Evolutionary conservation across 2,113 vertebrate genomes (phyloP), one percentile per base, ranked within the genome.

Genomic region (Puffinus mauretanicus): DNA sequence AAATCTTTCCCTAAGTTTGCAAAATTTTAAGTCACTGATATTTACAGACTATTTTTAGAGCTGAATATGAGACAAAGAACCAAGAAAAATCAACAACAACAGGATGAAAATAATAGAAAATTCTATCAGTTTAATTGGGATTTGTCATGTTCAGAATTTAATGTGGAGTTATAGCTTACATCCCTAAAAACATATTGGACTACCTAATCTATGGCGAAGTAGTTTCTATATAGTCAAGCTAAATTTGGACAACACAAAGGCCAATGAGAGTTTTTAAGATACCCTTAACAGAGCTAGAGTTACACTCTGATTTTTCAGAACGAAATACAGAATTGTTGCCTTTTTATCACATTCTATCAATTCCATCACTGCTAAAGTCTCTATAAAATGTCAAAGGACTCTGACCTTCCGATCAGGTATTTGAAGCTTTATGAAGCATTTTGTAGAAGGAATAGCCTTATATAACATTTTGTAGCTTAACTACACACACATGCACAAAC

Each of bases 301-400:
- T 75, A 46, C 16, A 52, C 3, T 29, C 9, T 57, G 32, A 42
- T 47, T 97, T 92, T 96, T 89, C 54, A 34, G 10, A 81, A 82
- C 0, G 0, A 86, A 78, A 60, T 47, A 34, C 6, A 16, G 9
- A 73, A 49, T 16, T 29, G 10, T 24, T 71, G 2, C 0, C 7
- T 82, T 84, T 93, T 54, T 90, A 79, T 44, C 16, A 36, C 5
- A 16, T 57, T 64, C 17, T 84, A 42, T 47, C 14, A 55, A 22
- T 55, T 90, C n/a, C 1, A 9, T 30, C 32, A 49, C 12, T 40
- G 27, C 10, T 52, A 40, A 93, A 88, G 6, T 81, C 44, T 93
- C 46, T 57, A 65, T 46, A 69, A 84, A 87, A 93, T 54, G 24
- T 61, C 58, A 80, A 46, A 72, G 19, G 49, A 58, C 17, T 83